These are phyloP conservation scores for Drosophila seguyi DNA, from an alignment of 1,140 invertebrate genomes.

Conservation along the genomic window DNA sequence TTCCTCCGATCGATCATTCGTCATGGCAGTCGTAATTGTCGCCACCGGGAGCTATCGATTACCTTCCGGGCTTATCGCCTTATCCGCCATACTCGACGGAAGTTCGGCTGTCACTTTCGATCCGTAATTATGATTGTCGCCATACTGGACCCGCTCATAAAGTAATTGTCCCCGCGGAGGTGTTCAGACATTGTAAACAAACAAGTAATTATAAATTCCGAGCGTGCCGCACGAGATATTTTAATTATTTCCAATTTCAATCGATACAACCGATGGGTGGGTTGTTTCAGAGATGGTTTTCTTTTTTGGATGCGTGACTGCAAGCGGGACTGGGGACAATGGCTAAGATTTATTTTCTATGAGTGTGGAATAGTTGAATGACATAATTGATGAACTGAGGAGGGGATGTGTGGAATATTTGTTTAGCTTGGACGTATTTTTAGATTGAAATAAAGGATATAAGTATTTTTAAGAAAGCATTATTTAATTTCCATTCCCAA, in stretches of 20 bases:
- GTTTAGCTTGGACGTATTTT: neutral
- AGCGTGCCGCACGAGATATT: constrained; percentile 54
- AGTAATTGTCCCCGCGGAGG: constrained; percentile 62
- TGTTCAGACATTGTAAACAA: constrained; percentile 34
- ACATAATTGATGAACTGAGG: constrained; percentile 9
- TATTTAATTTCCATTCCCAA: too few relatives aligned
- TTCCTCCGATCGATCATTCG: constrained; percentile 57
- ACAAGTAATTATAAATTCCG: constrained; percentile 58
- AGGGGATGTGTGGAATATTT: neutral
- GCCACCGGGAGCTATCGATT: constrained; percentile 42
- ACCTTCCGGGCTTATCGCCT: constrained; percentile 34
- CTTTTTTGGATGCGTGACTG: constrained; percentile 43
- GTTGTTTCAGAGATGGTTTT: constrained; percentile 10
- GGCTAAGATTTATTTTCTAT: constrained; percentile 3
- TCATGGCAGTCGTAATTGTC: constrained; percentile 48
- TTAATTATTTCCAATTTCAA: constrained; percentile 75
- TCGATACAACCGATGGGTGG: constrained; percentile 18
- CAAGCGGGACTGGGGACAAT: constrained; percentile 15
- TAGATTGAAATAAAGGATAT: neutral
- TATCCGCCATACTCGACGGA: constrained; percentile 50
- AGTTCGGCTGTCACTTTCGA: constrained; percentile 74
- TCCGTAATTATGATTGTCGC: constrained; percentile 76
- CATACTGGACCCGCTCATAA: constrained; percentile 70
- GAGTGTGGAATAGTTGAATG: constrained; percentile 10
- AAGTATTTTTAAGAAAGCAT: neutral